Evolutionary conservation across 1,140 invertebrate species (phyloP).

Genomic region (Battus philenor): DNA sequence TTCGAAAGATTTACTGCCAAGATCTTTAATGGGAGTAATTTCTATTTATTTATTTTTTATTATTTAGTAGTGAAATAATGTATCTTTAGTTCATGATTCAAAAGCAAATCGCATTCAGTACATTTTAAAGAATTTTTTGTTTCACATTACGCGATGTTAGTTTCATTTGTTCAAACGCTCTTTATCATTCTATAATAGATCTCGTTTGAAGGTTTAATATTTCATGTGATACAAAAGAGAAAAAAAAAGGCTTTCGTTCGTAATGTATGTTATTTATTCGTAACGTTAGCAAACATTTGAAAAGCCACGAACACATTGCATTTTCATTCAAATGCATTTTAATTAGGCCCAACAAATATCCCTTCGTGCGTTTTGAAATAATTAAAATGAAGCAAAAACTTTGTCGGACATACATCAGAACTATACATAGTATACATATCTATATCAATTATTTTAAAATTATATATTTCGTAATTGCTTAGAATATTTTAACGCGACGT

Average conservation of each 20-base stretch:
- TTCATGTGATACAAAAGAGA: background rate
- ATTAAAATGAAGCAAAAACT: constrained; percentile 5
- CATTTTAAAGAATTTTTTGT: too few species aligned
- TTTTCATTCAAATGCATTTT: constrained; percentile 11
- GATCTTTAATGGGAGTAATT: too few species aligned
- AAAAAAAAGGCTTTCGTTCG: constrained; percentile 6
- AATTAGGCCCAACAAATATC: constrained; percentile 9
- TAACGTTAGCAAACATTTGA: constrained; percentile 7
- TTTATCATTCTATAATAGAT: too few species aligned
- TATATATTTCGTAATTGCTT: too few species aligned
- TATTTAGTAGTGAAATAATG: too few species aligned
- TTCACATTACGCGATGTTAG: too few species aligned
- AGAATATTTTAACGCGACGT: too few species aligned
- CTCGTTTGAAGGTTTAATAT: constrained; percentile 8
- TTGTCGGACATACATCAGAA: background rate
- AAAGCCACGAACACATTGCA: constrained; percentile 9
- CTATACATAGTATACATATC: background rate
- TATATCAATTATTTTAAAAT: background rate
- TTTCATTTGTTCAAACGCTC: too few species aligned
- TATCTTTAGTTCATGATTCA: too few species aligned
- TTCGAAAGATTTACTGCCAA: too few species aligned
- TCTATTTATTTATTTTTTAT: too few species aligned
- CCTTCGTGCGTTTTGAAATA: constrained; percentile 9
- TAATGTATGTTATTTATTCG: background rate
- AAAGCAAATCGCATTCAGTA: too few species aligned